Conservation (phyloP, 2,888 invertebrate genomes). For the Drosophila buzzatii region DNA sequence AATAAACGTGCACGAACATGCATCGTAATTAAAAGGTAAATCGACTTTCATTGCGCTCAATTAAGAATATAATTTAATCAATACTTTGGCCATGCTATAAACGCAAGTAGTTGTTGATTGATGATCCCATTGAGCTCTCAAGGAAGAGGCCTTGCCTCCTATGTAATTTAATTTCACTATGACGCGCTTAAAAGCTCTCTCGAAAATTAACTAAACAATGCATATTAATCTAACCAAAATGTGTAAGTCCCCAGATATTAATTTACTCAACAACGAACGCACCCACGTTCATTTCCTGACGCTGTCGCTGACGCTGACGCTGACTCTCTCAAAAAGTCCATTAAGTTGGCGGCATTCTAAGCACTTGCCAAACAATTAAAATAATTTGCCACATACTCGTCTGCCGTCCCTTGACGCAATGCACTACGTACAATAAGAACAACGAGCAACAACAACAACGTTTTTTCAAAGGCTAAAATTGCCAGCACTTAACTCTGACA, state of each 20-base stretch:
- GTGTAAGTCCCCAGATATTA: constrained; percentile 71
- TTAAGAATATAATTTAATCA: constrained; percentile 56
- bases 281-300: constrained; percentile 36
- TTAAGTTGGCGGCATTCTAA: constrained; percentile 74
- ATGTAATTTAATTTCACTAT: constrained; percentile 16
- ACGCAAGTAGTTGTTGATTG: not conserved
- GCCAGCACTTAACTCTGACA: constrained; percentile 71
- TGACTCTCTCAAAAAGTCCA: constrained; percentile 60
- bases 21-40: constrained; percentile 62
- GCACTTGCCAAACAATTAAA: constrained; percentile 80
- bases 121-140: not conserved
- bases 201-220: constrained; percentile 74
- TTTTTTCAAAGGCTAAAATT: constrained; percentile 68
- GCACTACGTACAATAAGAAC: constrained; percentile 39
- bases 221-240: constrained; percentile 70
- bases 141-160: not conserved
- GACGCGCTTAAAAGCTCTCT: constrained; percentile 61
- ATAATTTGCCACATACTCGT: constrained; percentile 77
- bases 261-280: constrained; percentile 59
- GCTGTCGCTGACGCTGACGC: not conserved
- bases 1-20: constrained; percentile 1
- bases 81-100: constrained; percentile 26
- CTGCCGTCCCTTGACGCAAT: constrained; percentile 67
- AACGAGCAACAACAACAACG: constrained; percentile 27
- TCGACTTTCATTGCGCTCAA: constrained; percentile 54